These are phyloP conservation scores for Platanista minor DNA, from an alignment of 2,113 vertebrate species.

Conservation along the genomic window DNA sequence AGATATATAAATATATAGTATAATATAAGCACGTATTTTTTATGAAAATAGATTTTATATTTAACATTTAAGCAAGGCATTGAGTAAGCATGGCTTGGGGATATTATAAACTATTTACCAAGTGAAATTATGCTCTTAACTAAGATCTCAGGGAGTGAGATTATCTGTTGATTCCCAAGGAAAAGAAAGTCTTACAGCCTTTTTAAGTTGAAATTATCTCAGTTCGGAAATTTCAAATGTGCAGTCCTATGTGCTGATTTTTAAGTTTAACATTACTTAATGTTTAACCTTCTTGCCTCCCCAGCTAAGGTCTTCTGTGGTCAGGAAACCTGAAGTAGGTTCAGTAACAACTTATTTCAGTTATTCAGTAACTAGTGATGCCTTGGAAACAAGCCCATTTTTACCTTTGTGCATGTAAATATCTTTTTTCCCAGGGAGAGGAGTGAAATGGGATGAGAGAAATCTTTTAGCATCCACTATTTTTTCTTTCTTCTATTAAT, in stretches of 20 bases:
- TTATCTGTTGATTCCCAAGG: not conserved
- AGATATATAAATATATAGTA: not conserved
- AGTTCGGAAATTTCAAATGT: not conserved
- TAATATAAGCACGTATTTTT: not conserved
- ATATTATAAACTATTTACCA: not conserved
- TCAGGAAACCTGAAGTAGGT: not conserved
- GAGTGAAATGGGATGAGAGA: not conserved
- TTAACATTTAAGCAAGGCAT: not conserved
- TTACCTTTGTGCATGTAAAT: not conserved
- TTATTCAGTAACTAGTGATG: not conserved
- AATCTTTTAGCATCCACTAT: not conserved
- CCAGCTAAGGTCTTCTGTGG: not conserved
- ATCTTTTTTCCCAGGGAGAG: not conserved
- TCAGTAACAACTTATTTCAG: not conserved
- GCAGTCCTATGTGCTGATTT: not conserved
- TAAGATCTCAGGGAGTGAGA: not conserved
- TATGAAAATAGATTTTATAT: not conserved
- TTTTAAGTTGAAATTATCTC: not conserved
- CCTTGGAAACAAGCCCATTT: not conserved
- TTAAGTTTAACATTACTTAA: not conserved
- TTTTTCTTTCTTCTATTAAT: not conserved
- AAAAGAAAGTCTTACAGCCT: not conserved
- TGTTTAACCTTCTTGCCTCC: not conserved
- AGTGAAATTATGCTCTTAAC: not conserved
- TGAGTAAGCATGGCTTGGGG: not conserved